Evolutionary conservation across 2,888 invertebrate genomes (phyloP).

Genomic region (Sesia bembeciformis): DNA sequence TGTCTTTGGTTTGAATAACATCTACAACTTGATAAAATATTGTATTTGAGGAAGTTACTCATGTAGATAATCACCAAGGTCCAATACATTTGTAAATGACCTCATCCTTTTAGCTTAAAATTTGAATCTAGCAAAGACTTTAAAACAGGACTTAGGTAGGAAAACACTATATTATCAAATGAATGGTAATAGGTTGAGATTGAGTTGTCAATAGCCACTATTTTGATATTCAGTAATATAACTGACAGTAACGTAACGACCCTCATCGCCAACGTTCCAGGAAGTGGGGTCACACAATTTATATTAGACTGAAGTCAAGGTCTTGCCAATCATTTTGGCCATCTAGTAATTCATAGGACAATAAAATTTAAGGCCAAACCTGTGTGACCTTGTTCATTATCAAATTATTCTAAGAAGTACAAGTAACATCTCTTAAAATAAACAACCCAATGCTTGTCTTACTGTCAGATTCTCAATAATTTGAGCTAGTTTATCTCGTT

Average conservation of each 20-base stretch:
- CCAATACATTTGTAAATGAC: neutral
- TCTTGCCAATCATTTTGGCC: constrained; percentile 61
- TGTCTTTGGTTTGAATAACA: no score
- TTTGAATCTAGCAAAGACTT: neutral
- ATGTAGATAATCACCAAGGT: neutral
- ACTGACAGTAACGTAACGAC: constrained; percentile 52
- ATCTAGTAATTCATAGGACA: constrained; percentile 61
- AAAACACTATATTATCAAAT: neutral
- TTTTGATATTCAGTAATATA: constrained; percentile 11
- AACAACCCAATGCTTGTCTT: no score
- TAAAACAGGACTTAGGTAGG: neutral
- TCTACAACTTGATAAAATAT: neutral
- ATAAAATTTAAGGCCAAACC: constrained; percentile 54
- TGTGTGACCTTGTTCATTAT: constrained; percentile 37
- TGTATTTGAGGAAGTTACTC: neutral
- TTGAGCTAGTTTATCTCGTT: neutral
- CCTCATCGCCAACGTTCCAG: constrained; percentile 44
- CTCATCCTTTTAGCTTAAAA: neutral
- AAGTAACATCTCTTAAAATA: neutral
- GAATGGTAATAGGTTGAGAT: neutral
- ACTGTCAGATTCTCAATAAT: neutral
- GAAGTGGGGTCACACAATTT: constrained; percentile 66
- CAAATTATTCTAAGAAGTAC: constrained; percentile 10
- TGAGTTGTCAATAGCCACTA: neutral
- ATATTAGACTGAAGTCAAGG: constrained; percentile 68